Evolutionary conservation across 2,797 vertebrate genomes (phyloP).

Genomic region (Eulemur mongoz): DNA sequence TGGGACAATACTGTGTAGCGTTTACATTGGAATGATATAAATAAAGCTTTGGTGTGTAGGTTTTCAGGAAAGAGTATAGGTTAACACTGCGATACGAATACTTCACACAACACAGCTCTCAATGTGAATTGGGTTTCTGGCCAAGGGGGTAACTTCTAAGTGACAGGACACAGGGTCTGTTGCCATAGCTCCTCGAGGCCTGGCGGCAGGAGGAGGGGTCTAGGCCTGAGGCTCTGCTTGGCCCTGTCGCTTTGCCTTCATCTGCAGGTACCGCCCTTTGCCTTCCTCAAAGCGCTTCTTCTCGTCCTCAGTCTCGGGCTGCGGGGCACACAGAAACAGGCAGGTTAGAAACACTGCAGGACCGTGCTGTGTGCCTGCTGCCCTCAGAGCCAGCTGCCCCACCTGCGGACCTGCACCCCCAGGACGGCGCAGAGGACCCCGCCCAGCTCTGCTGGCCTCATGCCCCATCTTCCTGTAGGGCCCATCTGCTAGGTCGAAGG

Average conservation of each 20-base stretch:
- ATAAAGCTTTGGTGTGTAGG: constrained; percentile 81
- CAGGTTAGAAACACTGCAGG: background rate
- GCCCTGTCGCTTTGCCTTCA: constrained; percentile 91
- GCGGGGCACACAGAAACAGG: constrained; percentile 32
- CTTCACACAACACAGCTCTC: constrained; percentile 72
- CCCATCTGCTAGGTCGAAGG: background rate
- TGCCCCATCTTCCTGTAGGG: background rate
- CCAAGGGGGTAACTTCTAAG: constrained; percentile 15
- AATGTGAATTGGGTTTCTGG: constrained; percentile 46
- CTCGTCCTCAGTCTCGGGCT: constrained; percentile 93
- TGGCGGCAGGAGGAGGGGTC: constrained; percentile 59
- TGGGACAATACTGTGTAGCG: background rate
- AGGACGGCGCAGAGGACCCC: too few species aligned
- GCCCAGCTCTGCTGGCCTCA: background rate
- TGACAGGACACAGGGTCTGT: background rate
- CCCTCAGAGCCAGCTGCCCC: background rate
- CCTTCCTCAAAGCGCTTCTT: constrained; percentile 94
- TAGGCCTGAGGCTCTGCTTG: constrained; percentile 79
- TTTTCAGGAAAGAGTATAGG: constrained; percentile 35
- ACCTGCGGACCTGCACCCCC: too few species aligned
- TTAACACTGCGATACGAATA: constrained; percentile 72
- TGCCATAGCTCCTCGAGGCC: background rate
- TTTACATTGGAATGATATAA: background rate
- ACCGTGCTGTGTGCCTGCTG: accelerated
- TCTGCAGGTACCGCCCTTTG: constrained; percentile 93